A percentile compares a stretch with the other conserved stretches of the same genome.
Evolutionary conservation across 2,888 invertebrate genomes (phyloP).

Genomic region (Lagria hirta): DNA sequence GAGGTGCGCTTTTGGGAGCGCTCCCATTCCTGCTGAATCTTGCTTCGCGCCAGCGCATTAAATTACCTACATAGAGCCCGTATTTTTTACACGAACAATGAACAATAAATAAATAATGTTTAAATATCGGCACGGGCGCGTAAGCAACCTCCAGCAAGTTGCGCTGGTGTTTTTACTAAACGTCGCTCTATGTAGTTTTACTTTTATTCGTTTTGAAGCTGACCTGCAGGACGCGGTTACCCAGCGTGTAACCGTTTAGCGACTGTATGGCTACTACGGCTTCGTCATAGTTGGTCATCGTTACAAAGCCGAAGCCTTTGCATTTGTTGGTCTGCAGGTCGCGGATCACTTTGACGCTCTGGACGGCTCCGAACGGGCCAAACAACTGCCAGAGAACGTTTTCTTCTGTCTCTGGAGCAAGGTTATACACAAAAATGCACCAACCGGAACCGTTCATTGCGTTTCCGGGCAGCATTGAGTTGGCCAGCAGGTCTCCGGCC

Average conservation of each 20-base stretch:
- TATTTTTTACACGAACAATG: slow-evolving; percentile 24
- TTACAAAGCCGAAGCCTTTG: slow-evolving; percentile 97
- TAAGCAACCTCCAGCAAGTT: slow-evolving; percentile 34
- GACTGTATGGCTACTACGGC: slow-evolving; percentile 95
- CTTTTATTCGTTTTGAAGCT: slow-evolving; percentile 95
- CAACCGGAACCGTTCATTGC: slow-evolving; percentile 86
- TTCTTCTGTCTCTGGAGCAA: slow-evolving; percentile 90
- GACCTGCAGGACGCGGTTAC: slow-evolving; percentile 94
- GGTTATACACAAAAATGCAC: slow-evolving; percentile 92
- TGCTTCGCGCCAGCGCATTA: slow-evolving; percentile 26
- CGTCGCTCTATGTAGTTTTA: slow-evolving; percentile 63
- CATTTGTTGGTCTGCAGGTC: slow-evolving; percentile 92
- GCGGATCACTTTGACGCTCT: slow-evolving; percentile 95
- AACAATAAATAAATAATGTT: slow-evolving; percentile 31
- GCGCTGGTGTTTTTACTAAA: slow-evolving; percentile 39
- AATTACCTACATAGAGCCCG: slow-evolving; percentile 27
- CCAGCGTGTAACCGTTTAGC: slow-evolving; percentile 93
- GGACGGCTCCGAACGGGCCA: slow-evolving; percentile 96
- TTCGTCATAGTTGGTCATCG: slow-evolving; percentile 98
- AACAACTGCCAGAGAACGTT: slow-evolving; percentile 92
- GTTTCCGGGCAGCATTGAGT: slow-evolving; percentile 81
- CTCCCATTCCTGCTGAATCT: slow-evolving; percentile 36
- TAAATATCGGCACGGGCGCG: slow-evolving; percentile 21
- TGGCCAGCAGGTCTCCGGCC: slow-evolving; percentile 67
- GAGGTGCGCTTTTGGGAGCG: slow-evolving; percentile 39